Evolutionary conservation across 2,888 invertebrate genomes (phyloP), one percentile per base, ranked within the genome.

Genomic region (Morpho deidamia): DNA sequence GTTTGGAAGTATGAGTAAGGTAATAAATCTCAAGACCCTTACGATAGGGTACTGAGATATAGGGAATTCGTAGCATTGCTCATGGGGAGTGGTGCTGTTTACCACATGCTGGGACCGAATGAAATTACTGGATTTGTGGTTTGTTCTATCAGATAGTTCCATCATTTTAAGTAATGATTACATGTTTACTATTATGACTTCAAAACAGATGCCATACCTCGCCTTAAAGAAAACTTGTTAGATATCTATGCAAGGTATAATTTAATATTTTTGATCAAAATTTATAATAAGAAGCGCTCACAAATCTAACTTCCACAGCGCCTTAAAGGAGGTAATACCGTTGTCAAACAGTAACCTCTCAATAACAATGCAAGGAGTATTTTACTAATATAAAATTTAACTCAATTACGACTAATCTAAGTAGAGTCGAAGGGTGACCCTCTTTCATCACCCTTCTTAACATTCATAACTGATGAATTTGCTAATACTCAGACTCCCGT

Each of bases 1-100:
- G 55, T 54, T 58, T 52, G 33, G 60, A 60, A 59, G 51, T 48
- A 55, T 43, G 64, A 62, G 50, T 61, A 60, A 69, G 54, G 78
- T 66, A 69, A 83, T 81, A 83, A 81, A 83, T 83, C 78, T 76
- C 65, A 53, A 67, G 67, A 65, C 72, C 76, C 72, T 74, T 65
- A 33, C 12, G 44, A 52, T 51, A 51, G 39, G 38, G 64, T 61
- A 60, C 57, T 61, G 51, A 65, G 66, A 61, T 66, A 64, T 63
- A 65, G 42, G 44, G 14, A 35, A 32, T 8, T 11, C 37, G 11
- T 52, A 44, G 53, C 60, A 14, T 35, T 5, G 35, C 35, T 34
- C 7, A 14, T 11, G 42, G 49, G 35, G 11, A 5, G 37, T 49
- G 35, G 42, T 41, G 49, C 48, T 61, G 52, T 50, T 71, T 71